A percentile compares a stretch with the other conserved stretches of the same genome.
These are phyloP conservation scores for zebrafish (Danio rerio) DNA, from an alignment of 2,113 vertebrate species.

Conservation along the genomic window DNA sequence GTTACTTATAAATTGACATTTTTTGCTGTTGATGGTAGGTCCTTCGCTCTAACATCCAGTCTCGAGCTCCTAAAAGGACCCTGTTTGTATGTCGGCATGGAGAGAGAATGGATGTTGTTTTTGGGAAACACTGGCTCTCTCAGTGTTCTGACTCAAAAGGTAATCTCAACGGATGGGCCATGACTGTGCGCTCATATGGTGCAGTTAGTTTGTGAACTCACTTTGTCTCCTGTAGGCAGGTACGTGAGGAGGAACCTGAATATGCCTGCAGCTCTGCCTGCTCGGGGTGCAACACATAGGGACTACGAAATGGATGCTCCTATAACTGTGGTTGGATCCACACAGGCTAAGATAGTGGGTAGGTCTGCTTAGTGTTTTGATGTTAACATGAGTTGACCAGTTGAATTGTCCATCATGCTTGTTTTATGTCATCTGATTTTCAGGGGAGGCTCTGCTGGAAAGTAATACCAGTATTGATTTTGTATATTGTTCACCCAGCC, in stretches of 20 bases:
- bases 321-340: slow-evolving; percentile 94
- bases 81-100: slow-evolving; percentile 96
- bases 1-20: background rate
- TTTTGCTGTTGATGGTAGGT: slow-evolving; percentile 73
- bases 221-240: slow-evolving; percentile 60
- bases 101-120: slow-evolving; percentile 98
- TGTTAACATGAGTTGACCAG: background rate
- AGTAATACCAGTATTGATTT: slow-evolving; percentile 86
- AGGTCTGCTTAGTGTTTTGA: background rate
- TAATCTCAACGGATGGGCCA: slow-evolving; percentile 53
- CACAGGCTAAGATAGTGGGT: slow-evolving; percentile 90
- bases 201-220: background rate
- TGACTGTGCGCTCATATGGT: background rate
- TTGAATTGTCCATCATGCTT: background rate
- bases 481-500: slow-evolving; percentile 93
- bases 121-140: slow-evolving; percentile 96
- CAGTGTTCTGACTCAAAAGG: slow-evolving; percentile 98
- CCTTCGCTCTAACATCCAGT: slow-evolving; percentile 78
- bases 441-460: slow-evolving; percentile 94
- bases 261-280: slow-evolving; percentile 90
- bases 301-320: slow-evolving; percentile 95
- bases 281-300: slow-evolving; percentile 85
- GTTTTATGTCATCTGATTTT: slow-evolving; percentile 29
- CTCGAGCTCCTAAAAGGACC: slow-evolving; percentile 84
- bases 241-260: slow-evolving; percentile 95